Evolutionary conservation across 2,113 vertebrate species (phyloP), one percentile per base, ranked within the genome.

Genomic region (Xiphophorus couchianus): DNA sequence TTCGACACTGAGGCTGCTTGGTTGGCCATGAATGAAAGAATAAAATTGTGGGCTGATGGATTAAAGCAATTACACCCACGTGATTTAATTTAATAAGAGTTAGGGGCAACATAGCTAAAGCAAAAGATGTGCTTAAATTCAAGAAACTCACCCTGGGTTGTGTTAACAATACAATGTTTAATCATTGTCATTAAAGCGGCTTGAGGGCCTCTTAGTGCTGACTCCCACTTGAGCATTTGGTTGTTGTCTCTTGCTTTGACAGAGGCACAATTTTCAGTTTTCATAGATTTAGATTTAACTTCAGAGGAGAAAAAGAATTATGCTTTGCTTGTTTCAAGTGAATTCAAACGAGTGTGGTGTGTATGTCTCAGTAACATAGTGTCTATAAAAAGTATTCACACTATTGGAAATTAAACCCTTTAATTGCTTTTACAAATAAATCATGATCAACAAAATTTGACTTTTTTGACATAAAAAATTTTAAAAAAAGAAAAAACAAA

Each of bases 11-110:
- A 69, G 69, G 67, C 74, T 72, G 77, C 87, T 83, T 85, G 77
- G 76, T 33, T 84, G 82, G 63, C 35, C 4, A 79, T 63, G 80
- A 83, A 78, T 65, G 68, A 84, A 73, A 73, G 71, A 77, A 58
- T 31, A 66, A 76, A 84, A 79, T 58, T 79, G 77, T 76, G 71
- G 71, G 80, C 80, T 61, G 82, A 88, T 84, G 78, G 70, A 82
- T 88, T 86, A 77, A 71, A 88, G 81, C 76, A 81, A 84, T 88
- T 85, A 90, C 84, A 81, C 88, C 81, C 89, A 88, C 84, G 73
- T 77, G 73, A 79, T 60, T 77, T 85, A 62, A 84, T 85, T 86
- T 78, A 84, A 87, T 83, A 60, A 28, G 72, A 84, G 70, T 80
- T 80, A 65, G 68, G 71, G 84, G 69, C 82, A 85, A 86, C 73